Percentiles rank a stretch among this genome's conserved stretches.
phyloP scores from a whole-genome alignment of 2,797 vertebrate genomes.

The Mormyrops attenuatus region DNA sequence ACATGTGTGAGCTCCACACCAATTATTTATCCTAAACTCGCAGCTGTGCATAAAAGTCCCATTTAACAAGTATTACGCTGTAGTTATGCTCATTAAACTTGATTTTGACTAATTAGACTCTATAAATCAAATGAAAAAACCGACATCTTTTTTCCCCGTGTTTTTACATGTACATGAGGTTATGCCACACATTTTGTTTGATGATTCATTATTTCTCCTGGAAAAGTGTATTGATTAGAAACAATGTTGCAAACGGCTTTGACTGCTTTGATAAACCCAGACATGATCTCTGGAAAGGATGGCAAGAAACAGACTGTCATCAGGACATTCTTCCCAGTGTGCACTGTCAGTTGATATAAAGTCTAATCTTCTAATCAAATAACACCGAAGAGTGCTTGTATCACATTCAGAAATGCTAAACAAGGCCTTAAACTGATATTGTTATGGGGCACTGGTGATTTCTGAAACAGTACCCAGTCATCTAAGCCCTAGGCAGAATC shows the following conservation, averaged over 20 bases:
- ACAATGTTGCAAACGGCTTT: not conserved
- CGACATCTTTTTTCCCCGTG: not conserved
- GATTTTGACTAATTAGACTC: not conserved
- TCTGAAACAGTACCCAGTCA: not conserved
- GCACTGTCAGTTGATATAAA: not conserved
- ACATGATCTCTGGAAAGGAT: not conserved
- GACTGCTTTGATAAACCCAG: not conserved
- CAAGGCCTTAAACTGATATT: not conserved
- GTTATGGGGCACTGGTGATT: not conserved
- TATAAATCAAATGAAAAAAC: not conserved
- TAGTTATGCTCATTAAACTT: constrained; percentile 3
- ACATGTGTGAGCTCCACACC: not conserved
- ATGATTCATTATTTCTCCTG: not conserved
- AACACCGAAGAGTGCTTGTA: not conserved
- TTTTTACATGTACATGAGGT: not conserved
- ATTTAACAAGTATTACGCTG: not conserved
- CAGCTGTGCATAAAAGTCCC: not conserved
- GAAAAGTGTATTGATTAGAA: not conserved
- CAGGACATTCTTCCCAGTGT: not conserved
- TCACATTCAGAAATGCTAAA: not conserved
- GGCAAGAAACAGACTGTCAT: not conserved
- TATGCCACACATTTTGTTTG: not conserved
- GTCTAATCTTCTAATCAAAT: not conserved
- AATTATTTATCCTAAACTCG: not conserved
- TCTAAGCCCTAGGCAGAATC: not conserved